A percentile compares a stretch with the other conserved stretches of the same genome.
Conservation (phyloP, 2,888 invertebrate genomes). For the Timema cristinae region DNA sequence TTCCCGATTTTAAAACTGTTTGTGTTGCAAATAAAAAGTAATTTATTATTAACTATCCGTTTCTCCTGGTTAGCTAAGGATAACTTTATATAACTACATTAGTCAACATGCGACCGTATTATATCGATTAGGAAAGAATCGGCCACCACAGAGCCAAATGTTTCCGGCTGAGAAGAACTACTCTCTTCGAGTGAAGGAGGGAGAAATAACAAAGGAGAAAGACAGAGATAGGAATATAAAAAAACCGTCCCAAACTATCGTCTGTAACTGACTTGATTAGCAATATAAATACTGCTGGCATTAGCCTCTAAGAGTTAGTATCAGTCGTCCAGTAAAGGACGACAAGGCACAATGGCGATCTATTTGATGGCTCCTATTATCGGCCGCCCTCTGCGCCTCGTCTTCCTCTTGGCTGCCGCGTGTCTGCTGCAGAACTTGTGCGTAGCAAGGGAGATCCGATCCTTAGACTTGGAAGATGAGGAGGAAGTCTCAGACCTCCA, state of each 20-base stretch:
- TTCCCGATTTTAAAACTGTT: too few relatives aligned
- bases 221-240: slow-evolving; percentile 16
- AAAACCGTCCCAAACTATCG: too few relatives aligned
- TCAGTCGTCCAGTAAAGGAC: background rate
- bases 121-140: too few relatives aligned
- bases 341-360: too few relatives aligned
- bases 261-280: background rate
- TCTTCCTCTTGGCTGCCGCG: slow-evolving; percentile 14
- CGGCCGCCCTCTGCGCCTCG: slow-evolving; percentile 18
- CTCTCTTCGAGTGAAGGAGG: slow-evolving; percentile 14
- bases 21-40: too few relatives aligned
- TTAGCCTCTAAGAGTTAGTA: background rate
- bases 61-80: too few relatives aligned
- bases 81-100: too few relatives aligned
- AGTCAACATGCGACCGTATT: too few relatives aligned
- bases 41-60: too few relatives aligned
- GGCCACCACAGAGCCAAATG: background rate
- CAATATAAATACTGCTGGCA: slow-evolving; percentile 1
- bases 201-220: background rate
- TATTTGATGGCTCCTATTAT: slow-evolving; percentile 11
- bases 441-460: slow-evolving; percentile 23
- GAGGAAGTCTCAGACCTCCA: slow-evolving; percentile 16
- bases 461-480: slow-evolving; percentile 10
- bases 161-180: slow-evolving; percentile 7
- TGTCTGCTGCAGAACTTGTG: slow-evolving; percentile 19